Percentiles rank a stretch among this genome's conserved stretches.
Evolutionary conservation across 2,888 invertebrate genomes (phyloP).

Genomic region (Pherbina coryleti): DNA sequence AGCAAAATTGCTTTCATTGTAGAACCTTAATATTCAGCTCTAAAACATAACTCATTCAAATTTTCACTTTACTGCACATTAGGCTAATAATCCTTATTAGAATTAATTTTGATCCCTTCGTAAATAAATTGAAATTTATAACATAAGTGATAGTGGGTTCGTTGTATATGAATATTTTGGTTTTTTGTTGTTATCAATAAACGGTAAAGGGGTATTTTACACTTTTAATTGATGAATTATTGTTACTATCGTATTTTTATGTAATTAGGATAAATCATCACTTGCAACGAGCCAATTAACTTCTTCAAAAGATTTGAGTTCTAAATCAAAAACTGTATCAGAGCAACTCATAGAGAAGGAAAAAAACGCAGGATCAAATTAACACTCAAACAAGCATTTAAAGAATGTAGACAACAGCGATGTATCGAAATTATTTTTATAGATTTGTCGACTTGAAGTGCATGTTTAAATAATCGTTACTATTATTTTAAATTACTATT

Average conservation of each 20-base stretch:
- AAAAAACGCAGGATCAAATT: constrained; percentile 21
- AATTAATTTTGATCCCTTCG: neutral
- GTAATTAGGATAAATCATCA: too few species aligned
- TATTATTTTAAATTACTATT: constrained; percentile 50
- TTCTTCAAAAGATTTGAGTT: neutral
- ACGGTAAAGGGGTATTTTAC: neutral
- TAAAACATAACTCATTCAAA: constrained; percentile 7
- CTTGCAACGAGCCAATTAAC: too few species aligned
- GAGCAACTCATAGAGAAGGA: constrained; percentile 13
- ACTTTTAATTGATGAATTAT: too few species aligned
- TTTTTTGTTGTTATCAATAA: neutral
- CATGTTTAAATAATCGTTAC: constrained; percentile 37
- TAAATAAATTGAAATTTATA: neutral
- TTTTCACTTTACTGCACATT: neutral
- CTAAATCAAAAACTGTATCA: neutral
- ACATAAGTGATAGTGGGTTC: neutral
- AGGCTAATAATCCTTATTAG: neutral
- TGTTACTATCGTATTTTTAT: too few species aligned
- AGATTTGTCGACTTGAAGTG: neutral
- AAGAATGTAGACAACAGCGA: neutral
- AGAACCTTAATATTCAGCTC: neutral
- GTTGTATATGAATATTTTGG: neutral
- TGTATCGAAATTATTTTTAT: neutral
- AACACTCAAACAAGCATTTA: neutral
- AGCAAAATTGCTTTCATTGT: neutral